A percentile compares a stretch with the other conserved stretches of the same genome.
Evolutionary conservation across 2,113 vertebrate genomes (phyloP).

Genomic region (Hyperopisus bebe): DNA sequence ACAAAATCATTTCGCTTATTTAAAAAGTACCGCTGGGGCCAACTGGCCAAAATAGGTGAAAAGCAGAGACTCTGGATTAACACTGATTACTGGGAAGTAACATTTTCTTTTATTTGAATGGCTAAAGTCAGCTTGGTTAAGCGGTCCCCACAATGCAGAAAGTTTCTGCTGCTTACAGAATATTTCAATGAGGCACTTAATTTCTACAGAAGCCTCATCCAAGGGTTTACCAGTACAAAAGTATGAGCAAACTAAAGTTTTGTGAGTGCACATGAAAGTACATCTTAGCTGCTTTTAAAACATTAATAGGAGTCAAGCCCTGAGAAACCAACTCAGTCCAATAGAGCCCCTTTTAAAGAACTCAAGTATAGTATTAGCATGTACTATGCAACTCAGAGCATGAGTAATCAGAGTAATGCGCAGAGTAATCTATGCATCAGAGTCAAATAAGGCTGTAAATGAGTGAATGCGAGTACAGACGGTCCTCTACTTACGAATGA

Average conservation of each 20-base stretch:
- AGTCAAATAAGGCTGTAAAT: conserved; percentile 4
- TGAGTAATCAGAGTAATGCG: too few relatives aligned
- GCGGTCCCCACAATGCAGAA: not conserved
- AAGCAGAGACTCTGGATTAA: not conserved
- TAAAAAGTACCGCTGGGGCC: not conserved
- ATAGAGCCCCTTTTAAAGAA: not conserved
- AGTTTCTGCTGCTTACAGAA: not conserved
- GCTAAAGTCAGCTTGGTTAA: not conserved
- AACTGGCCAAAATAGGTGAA: not conserved
- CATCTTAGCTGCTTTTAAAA: not conserved
- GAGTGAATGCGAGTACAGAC: not conserved
- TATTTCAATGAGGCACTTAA: not conserved
- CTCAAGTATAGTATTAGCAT: conserved; percentile 29
- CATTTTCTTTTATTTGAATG: not conserved
- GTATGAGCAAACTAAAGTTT: not conserved
- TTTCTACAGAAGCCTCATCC: not conserved
- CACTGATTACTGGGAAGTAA: not conserved
- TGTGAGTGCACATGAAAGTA: not conserved
- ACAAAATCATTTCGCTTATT: not conserved
- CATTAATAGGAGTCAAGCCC: not conserved
- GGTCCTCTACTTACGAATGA: too few relatives aligned
- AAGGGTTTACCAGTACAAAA: not conserved
- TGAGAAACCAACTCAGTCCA: not conserved
- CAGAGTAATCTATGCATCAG: not conserved
- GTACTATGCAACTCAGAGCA: conserved; percentile 21